Evolutionary conservation across 2,888 invertebrate species (phyloP).

Genomic region (Pseudeuparius sepicola): DNA sequence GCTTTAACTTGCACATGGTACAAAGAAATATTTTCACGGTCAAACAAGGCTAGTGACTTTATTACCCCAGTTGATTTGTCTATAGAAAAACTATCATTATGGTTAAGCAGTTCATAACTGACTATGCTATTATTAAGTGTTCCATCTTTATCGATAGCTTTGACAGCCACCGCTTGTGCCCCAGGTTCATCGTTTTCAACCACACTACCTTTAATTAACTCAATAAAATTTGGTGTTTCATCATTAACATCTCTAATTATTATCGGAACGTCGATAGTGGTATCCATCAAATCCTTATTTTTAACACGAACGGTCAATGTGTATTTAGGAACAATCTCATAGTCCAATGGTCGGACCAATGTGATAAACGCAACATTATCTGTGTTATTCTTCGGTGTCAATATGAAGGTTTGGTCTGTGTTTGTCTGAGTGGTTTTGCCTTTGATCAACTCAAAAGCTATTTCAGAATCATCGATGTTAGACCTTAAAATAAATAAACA

Average conservation of each 20-base stretch:
- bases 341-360: slow-evolving; percentile 69
- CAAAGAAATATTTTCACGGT: slow-evolving; percentile 73
- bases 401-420: slow-evolving; percentile 64
- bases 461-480: slow-evolving; percentile 63
- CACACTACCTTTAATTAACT: slow-evolving; percentile 70
- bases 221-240: slow-evolving; percentile 78
- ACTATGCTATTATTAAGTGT: slow-evolving; percentile 76
- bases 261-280: slow-evolving; percentile 69
- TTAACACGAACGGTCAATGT: slow-evolving; percentile 72
- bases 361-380: slow-evolving; percentile 60
- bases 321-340: slow-evolving; percentile 75
- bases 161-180: slow-evolving; percentile 64
- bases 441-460: slow-evolving; percentile 69
- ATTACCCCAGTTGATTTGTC: slow-evolving; percentile 82
- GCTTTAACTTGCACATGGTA: slow-evolving; percentile 81
- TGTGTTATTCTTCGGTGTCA: slow-evolving; percentile 51
- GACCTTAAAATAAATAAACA: slow-evolving; percentile 43
- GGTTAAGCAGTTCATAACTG: slow-evolving; percentile 62
- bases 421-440: slow-evolving; percentile 83
- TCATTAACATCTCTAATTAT: slow-evolving; percentile 83
- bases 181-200: slow-evolving; percentile 76
- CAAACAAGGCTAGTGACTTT: slow-evolving; percentile 70
- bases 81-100: slow-evolving; percentile 66
- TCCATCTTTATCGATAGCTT: slow-evolving; percentile 79
- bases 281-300: slow-evolving; percentile 70